Evolutionary conservation across 1,140 invertebrate species (phyloP).

Genomic region (Pomacea maculata): DNA sequence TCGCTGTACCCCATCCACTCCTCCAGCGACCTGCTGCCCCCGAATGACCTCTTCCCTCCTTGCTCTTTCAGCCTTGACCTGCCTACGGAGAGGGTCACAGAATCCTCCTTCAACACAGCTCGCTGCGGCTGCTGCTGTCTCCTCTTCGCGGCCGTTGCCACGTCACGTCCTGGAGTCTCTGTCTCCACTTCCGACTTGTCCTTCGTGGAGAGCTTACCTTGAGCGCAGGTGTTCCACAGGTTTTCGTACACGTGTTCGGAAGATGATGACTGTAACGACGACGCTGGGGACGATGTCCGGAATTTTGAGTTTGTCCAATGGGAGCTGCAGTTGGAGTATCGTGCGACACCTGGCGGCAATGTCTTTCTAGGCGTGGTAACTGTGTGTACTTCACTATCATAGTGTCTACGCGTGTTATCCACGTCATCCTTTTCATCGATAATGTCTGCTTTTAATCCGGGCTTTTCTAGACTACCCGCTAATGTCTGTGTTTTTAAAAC

Average conservation of each 20-base stretch:
- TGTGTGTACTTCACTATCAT: too few relatives aligned
- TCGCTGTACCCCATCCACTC: conserved; percentile 49
- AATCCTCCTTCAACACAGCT: too few relatives aligned
- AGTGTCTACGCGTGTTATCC: neutral
- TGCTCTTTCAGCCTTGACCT: too few relatives aligned
- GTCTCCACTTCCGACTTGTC: too few relatives aligned
- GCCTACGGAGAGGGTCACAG: too few relatives aligned
- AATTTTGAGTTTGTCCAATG: neutral
- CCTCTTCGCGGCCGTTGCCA: too few relatives aligned
- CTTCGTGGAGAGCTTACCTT: neutral
- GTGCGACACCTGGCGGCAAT: too few relatives aligned
- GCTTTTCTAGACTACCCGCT: neutral
- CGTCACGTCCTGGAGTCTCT: too few relatives aligned
- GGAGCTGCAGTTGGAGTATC: too few relatives aligned
- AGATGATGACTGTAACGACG: neutral
- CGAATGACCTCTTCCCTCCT: neutral
- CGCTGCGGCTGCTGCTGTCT: too few relatives aligned
- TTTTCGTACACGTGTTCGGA: conserved; percentile 20
- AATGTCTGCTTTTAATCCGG: neutral
- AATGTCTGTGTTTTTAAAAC: too few relatives aligned
- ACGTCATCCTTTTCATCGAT: neutral
- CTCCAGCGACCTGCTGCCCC: conserved; percentile 1
- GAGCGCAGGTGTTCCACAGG: neutral
- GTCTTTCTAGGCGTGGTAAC: too few relatives aligned
- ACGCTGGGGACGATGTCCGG: neutral